Base-by-base conservation (phyloP, 1,140 invertebrate species). In the Mizuhopecten yessoensis region DNA sequence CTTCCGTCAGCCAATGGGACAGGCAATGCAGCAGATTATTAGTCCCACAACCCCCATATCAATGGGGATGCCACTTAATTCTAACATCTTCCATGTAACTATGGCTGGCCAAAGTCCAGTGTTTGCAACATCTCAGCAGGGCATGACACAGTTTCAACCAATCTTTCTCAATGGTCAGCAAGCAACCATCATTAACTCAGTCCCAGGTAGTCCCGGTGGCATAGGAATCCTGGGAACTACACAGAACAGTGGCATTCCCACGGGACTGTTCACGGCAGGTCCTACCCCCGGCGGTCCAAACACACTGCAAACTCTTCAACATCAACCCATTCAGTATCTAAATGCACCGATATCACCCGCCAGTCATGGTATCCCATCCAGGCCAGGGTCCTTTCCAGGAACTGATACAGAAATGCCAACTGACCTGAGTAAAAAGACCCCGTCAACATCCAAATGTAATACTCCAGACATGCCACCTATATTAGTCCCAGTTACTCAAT, bases 121-220 rank as follows among this genome's bases (percentile, higher is more conserved):
- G 49, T 90, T 86, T 92, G 91, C 45, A 88, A n/a, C 57, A 29
- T 75, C 57, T 29, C 57, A 75, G n/a, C 57, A 75, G 57, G 57
- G 57, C n/a, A 75, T 75, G 57, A 88, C 87, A 39, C 93, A 92
- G 87, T 49, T 93, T 33, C 90, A 88, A 0, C 91, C 94, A 42
- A 45, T 94, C 29, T 92, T 94, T 57, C 89, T 93, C 42, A 88
- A 90, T 86, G 88, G 88, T 34, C 94, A 94, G 75, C 93, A 92
- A 86, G 88, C 91, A 11, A 49, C 90, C 34, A 90, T 92, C 17
- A 45, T 88, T 39, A 92, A 88, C 36, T 39, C 91, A n/a, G 34
- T 92, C 29, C 90, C 90, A 87, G 42, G 57, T 75, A 75, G 57
- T n/a, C 57, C 88, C 87, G 88, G 17, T 49, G 49, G 29, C 86